Base-by-base conservation (phyloP, 2,888 invertebrate genomes). In the Sympetrum striolatum region DNA sequence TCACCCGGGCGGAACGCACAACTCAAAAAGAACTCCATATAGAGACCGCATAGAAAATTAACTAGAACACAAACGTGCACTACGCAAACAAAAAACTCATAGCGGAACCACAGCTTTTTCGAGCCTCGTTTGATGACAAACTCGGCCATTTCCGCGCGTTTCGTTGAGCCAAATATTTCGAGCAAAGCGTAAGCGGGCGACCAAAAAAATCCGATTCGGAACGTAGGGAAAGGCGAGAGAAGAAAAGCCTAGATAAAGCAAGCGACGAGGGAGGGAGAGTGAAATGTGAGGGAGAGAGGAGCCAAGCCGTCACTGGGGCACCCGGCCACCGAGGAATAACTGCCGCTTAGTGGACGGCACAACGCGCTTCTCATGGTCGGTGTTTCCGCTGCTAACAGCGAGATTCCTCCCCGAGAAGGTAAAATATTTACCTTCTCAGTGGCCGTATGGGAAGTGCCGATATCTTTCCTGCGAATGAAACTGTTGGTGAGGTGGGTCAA, bases 261-360 rank as follows among this genome's bases (percentile, higher is more conserved):
- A 4, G 14, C 12, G 60, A 18, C 6, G 18, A 60, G 60, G 60
- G 60, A 60, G 60, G 60, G 60, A 60, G 60, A 60, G 60, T 60
- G 60, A n/a, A 60, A 73, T 14, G 22, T 31, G 53, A 18, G 44
- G 82, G 35, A 58, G 58, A 35, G 58, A 82, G 82, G 58, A 31
- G 82, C 53, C 82, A 82, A 82, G 58, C 58, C 58, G 82, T 82
- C 82, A 82, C 82, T 82, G 82, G 82, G 82, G 82, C 82, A 82
- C 82, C 82, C 82, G 82, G 82, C 82, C 82, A 82, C 31, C 58
- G 82, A 35, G 81, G 53, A 31, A 53, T 37, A 39, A 35, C 35
- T 58, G 58, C 82, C 82, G 82, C 58, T 82, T 58, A 44, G 82
- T 31, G 53, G 81, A 81, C 53, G 81, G 25, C 81, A 35, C 82